Evolutionary conservation across 2,113 vertebrate species (phyloP).

Genomic region (Gasterosteus nipponicus): DNA sequence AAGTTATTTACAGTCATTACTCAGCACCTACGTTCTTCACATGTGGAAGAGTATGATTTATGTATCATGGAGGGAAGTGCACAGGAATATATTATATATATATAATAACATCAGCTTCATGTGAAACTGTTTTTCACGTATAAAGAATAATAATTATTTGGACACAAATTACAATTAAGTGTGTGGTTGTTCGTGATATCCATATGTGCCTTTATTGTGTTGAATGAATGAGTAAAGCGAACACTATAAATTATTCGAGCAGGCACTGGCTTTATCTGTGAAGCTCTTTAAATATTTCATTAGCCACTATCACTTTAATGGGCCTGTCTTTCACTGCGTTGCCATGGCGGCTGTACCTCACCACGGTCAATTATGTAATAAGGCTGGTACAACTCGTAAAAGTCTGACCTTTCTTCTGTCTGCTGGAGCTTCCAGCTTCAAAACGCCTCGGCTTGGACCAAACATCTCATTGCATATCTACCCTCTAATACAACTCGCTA

Average conservation of each 20-base stretch:
- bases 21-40: background rate
- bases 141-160: background rate
- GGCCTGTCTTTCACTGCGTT: constrained; percentile 48
- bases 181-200: background rate
- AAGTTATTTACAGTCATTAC: constrained; percentile 17
- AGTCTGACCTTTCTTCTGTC: background rate
- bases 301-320: constrained; percentile 62
- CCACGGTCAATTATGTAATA: constrained; percentile 3
- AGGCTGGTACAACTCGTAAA: background rate
- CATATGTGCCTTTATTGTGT: background rate
- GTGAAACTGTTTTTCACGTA: background rate
- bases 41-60: background rate
- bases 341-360: constrained; percentile 35
- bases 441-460: background rate
- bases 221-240: constrained; percentile 9
- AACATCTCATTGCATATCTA: background rate
- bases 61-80: background rate
- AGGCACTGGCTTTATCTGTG: constrained; percentile 46
- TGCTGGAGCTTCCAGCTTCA: background rate
- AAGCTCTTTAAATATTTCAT: constrained; percentile 72
- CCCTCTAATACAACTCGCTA: background rate
- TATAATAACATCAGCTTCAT: background rate
- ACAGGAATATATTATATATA: background rate
- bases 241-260: constrained; percentile 26
- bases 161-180: background rate